Percentiles rank a stretch among this genome's conserved stretches.
Evolutionary conservation across 2,888 invertebrate genomes (phyloP).

Genomic region (Dysmachus trigonus): DNA sequence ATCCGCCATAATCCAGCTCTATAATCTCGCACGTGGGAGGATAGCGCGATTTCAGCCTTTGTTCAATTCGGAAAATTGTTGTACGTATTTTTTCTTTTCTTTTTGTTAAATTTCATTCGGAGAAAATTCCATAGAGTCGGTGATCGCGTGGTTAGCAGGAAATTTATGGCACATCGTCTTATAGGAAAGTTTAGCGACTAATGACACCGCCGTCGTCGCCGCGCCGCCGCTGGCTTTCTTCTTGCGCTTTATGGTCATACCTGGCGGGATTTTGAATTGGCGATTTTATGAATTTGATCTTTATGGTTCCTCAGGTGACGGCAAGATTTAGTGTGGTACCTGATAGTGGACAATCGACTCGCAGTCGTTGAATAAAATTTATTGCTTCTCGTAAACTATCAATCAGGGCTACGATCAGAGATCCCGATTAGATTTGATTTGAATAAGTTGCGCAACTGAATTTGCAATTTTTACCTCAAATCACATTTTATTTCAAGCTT

Average conservation of each 20-base stretch:
- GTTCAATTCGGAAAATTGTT: slow-evolving; percentile 6
- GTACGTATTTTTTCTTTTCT: no score
- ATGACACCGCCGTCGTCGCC: no score
- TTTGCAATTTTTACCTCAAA: neutral
- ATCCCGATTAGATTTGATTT: neutral
- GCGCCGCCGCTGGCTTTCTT: neutral
- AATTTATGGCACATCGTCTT: neutral
- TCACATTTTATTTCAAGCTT: neutral
- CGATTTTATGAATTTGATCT: neutral
- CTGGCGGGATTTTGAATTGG: neutral
- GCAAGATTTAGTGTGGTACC: neutral
- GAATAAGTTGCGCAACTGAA: neutral
- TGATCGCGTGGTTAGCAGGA: neutral
- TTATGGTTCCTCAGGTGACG: neutral
- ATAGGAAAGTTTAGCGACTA: neutral
- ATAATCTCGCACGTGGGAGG: slow-evolving; percentile 13
- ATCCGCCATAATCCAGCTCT: no score
- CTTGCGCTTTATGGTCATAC: neutral
- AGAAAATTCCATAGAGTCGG: neutral
- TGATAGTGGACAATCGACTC: neutral
- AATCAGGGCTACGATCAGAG: neutral
- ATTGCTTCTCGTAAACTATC: neutral
- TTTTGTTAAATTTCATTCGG: neutral
- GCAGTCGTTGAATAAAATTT: neutral
- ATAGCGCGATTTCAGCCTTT: neutral